Base-by-base conservation (phyloP, 2,888 invertebrate species). In the Drosophila falleni region DNA sequence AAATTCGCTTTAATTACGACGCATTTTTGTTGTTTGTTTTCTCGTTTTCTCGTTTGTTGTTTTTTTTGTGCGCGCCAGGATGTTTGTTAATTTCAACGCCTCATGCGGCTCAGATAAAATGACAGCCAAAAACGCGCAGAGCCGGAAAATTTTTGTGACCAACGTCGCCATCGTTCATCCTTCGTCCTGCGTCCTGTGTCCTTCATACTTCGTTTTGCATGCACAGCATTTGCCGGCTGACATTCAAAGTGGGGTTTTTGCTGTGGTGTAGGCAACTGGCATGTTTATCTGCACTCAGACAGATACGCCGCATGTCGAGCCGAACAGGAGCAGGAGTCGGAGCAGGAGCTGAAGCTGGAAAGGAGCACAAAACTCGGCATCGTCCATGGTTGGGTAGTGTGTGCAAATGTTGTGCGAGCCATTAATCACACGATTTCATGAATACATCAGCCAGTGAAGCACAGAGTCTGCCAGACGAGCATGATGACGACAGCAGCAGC, bases 341-440 rank as follows among this genome's bases (percentile, higher is more conserved):
- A 51, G 59, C 33, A 39, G 60, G 16, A 31, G 49, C 29, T 13
- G 31, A 35, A 65, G 59, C 51, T 39, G 55, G 55, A 47, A 29
- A 62, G 74, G 26, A 64, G 74, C 58, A 59, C 26, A 41, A 41
- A 63, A 63, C 60, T 54, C 19, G 69, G 53, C 51, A 33, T 15
- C 50, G 61, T 51, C 65, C 54, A 49, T 62, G 69, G 59, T 44
- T 69, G 82, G 79, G 77, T 78, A 85, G 89, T 84, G 89, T 90
- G 90, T 91, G 90, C 89, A 91, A 91, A 91, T 91, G 90, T 91
- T 90, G 90, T 91, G 85, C 91, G 87, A 91, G 91, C 91, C 92
- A 92, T 92, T 92, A 92, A 92, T 92, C 92, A 92, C 91, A 90
- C 91, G 91, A 91, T 92, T 92, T 91, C 91, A 91, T 90, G 91